Conservation (phyloP, 2,888 invertebrate genomes). For the Andrena praecox region DNA sequence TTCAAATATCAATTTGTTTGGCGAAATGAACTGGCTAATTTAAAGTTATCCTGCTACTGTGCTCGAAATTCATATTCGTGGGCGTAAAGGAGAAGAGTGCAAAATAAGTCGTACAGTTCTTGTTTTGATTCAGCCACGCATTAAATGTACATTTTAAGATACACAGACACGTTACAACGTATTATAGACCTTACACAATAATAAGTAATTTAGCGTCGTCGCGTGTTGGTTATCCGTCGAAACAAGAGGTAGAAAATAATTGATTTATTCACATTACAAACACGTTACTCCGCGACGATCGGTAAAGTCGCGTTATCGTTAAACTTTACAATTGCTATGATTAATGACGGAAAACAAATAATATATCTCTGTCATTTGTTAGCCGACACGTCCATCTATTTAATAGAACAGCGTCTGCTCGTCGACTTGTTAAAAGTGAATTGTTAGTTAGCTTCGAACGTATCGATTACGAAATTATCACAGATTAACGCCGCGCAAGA, state of each 20-base stretch:
- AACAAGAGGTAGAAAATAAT: constrained; percentile 56
- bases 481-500: constrained; percentile 78
- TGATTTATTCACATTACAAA: constrained; percentile 18
- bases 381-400: constrained; percentile 2
- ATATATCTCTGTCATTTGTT: constrained; percentile 38
- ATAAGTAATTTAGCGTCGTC: constrained; percentile 25
- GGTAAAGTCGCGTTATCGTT: constrained; percentile 31
- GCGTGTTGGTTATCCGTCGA: constrained; percentile 18
- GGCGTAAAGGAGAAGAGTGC: background rate
- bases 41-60: background rate
- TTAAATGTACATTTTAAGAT: constrained; percentile 50
- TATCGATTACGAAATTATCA: constrained; percentile 70
- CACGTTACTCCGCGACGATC: constrained; percentile 16
- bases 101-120: background rate
- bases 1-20: background rate
- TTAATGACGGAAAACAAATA: constrained; percentile 28
- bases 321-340: constrained; percentile 20
- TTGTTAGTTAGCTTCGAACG: constrained; percentile 36
- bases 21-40: background rate
- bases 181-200: constrained; percentile 35
- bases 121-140: constrained; percentile 20
- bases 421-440: constrained; percentile 41
- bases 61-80: background rate
- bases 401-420: constrained; percentile 29
- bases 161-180: constrained; percentile 38